These are phyloP conservation scores for Stercorarius parasiticus DNA, from an alignment of 2,113 vertebrate genomes.

Conservation along the genomic window DNA sequence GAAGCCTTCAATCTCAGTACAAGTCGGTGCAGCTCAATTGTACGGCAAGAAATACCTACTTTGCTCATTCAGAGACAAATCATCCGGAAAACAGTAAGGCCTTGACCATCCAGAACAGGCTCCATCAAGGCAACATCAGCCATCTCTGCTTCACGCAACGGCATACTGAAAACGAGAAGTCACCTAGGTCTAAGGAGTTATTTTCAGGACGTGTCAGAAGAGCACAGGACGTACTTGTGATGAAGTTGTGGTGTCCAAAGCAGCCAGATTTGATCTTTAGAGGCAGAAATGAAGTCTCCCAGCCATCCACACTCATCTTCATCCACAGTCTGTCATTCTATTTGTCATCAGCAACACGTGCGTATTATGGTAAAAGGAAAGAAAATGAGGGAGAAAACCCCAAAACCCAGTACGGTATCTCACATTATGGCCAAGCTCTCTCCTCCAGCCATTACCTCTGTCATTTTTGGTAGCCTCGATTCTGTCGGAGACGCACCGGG, in stretches of 20 bases:
- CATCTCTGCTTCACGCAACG: neutral
- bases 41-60: neutral
- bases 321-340: neutral
- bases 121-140: neutral
- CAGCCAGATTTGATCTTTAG: neutral
- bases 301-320: neutral
- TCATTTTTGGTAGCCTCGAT: neutral
- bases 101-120: neutral
- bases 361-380: neutral
- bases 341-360: neutral
- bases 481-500: neutral
- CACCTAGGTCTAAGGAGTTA: neutral
- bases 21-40: neutral
- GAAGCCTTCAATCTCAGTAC: neutral
- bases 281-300: neutral
- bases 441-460: constrained; percentile 9
- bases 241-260: neutral
- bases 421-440: neutral
- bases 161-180: neutral
- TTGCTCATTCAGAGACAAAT: constrained; percentile 8
- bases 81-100: neutral
- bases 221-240: neutral
- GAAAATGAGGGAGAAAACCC: neutral
- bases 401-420: neutral
- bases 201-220: neutral